Conservation (phyloP, 2,888 invertebrate genomes). For the Sisyra nigra region DNA sequence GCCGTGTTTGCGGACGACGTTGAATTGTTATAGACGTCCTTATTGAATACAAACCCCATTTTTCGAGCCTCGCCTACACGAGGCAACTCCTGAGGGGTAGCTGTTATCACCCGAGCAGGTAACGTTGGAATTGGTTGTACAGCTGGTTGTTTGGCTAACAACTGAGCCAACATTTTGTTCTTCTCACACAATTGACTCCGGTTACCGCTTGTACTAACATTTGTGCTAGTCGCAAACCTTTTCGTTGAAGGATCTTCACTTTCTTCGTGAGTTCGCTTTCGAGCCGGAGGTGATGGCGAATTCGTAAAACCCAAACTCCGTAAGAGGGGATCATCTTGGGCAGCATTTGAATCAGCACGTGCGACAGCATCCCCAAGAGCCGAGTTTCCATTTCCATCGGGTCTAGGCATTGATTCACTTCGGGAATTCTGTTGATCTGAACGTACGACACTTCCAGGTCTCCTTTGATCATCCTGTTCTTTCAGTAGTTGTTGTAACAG, state of each 20-base stretch:
- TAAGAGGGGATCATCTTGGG: constrained; percentile 35
- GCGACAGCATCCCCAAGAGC: too few species aligned
- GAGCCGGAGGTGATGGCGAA: constrained; percentile 36
- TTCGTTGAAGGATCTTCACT: constrained; percentile 34
- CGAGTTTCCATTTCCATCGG: too few species aligned
- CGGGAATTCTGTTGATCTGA: too few species aligned
- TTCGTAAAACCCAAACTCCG: constrained; percentile 38
- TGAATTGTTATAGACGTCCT: constrained; percentile 8
- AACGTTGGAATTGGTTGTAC: constrained; percentile 45
- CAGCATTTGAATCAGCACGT: constrained; percentile 11
- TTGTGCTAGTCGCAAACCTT: constrained; percentile 26
- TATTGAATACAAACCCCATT: constrained; percentile 3
- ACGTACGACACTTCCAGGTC: constrained; percentile 12
- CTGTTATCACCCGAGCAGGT: constrained; percentile 43
- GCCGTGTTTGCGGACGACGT: constrained; percentile 12
- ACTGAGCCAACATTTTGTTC: constrained; percentile 71
- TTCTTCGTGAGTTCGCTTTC: constrained; percentile 48
- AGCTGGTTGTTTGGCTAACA: constrained; percentile 60
- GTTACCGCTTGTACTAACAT: constrained; percentile 21
- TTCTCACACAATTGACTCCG: constrained; percentile 61
- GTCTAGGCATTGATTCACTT: too few species aligned
- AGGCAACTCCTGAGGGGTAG: constrained; percentile 54
- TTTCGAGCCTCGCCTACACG: constrained; percentile 19
- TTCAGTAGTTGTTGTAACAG: constrained; percentile 43
- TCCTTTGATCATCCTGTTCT: constrained; percentile 31